Conservation (phyloP, 92 coral and sea anemone species). For the Umimayanthus chanpuru region DNA sequence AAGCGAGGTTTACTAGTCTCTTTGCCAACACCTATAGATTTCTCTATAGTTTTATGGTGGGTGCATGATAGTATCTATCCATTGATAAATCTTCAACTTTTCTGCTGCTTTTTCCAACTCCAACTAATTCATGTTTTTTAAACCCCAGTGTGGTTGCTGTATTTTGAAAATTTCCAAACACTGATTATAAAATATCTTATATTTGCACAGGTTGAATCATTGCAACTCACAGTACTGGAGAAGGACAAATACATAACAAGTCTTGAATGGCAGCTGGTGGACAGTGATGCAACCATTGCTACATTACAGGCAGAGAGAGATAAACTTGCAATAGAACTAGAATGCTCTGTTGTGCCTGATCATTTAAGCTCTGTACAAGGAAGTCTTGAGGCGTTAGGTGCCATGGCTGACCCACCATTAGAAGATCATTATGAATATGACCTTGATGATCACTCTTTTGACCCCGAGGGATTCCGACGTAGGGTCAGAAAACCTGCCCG, state of each 20-base stretch:
- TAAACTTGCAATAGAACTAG: conserved; percentile 84
- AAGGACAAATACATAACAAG: conserved; percentile 89
- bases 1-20: too few species aligned
- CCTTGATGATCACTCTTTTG: conserved; percentile 50
- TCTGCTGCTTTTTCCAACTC: too few species aligned
- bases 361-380: conserved; percentile 76
- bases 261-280: conserved; percentile 94
- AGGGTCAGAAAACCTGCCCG: conserved; percentile 76
- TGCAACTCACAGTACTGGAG: conserved; percentile 75
- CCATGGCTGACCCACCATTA: conserved; percentile 52
- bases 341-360: conserved; percentile 62
- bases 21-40: too few species aligned
- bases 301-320: conserved; percentile 94
- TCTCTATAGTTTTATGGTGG: too few species aligned
- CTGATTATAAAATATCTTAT: not conserved
- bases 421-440: conserved; percentile 50
- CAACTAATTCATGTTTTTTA: too few species aligned
- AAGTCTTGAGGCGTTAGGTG: conserved; percentile 67
- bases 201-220: conserved; percentile 65
- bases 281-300: conserved; percentile 87
- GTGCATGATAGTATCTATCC: too few species aligned
- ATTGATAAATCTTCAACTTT: too few species aligned
- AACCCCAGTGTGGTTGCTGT: too few species aligned
- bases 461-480: conserved; percentile 51
- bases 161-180: not conserved